Evolutionary conservation across 2,113 vertebrate species (phyloP), one percentile per base, ranked within the genome.

Genomic region (Nymphicus hollandicus): DNA sequence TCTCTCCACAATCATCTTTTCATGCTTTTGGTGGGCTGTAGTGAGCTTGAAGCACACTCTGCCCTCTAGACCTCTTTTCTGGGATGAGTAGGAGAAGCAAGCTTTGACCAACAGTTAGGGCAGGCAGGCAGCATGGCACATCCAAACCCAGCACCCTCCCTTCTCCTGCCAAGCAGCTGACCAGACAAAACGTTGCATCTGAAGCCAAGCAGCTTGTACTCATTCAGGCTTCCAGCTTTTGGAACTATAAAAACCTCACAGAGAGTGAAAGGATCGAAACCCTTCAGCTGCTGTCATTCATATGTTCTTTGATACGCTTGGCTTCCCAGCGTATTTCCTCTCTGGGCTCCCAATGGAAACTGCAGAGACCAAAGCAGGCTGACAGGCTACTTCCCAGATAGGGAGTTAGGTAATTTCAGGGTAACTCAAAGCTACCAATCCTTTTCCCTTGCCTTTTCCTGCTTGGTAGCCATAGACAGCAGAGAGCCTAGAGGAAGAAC

Each of bases 131-230:
- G 56, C 2, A 6, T 1, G 3, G 23, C 81, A 23, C 28, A 7
- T 33, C 50, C 37, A 25, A 58, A 78, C 27, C 3, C 65, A 85
- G 23, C 9, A 4, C 11, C 23, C 49, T 33, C 24, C n/a, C 31
- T 91, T 33, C 50, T 63, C 24, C 27, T 55, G 76, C 80, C 79
- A 33, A 63, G 55, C 31, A 68, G 68, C 87, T 91, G 81, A 81
- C 49, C 55, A 39, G 63, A 7, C 13, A 27, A 43, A 74, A 68
- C 2, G 13, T 33, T 91, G 65, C 4, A 1, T 60, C 43, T 20
- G 60, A 92, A 92, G 88, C 85, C 93, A 79, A 91, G 81, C 79
- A 69, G 66, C 70, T 69, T 29, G 56, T 44, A 2, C 49, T 70
- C 5, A 5, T 12, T 52, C 61, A 79, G 55, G 8, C 73, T 94